Evolutionary conservation across 2,888 invertebrate genomes (phyloP).

Genomic region (Calameuta filiformis): DNA sequence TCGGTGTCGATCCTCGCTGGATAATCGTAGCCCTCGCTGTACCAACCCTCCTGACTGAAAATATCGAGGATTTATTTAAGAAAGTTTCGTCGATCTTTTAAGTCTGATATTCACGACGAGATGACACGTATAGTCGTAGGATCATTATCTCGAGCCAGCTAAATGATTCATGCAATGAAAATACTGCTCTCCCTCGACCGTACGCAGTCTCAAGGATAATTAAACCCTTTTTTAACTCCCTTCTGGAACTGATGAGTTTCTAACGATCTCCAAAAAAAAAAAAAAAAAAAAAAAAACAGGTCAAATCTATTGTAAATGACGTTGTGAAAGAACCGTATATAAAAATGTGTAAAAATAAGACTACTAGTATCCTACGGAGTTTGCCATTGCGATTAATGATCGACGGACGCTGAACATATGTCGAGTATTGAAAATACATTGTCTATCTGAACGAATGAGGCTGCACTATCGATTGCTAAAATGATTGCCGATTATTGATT

Average conservation of each 20-base stretch:
- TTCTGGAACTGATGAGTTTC: neutral
- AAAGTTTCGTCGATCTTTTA: neutral
- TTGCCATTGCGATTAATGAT: neutral
- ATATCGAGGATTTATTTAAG: constrained; percentile 23
- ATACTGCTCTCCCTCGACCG: neutral
- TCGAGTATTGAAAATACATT: neutral
- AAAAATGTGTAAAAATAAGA: neutral
- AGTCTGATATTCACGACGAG: neutral
- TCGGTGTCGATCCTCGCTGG: constrained; percentile 65
- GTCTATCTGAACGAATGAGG: neutral
- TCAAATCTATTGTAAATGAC: neutral
- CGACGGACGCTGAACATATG: neutral
- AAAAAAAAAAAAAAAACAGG: neutral
- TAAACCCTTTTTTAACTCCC: neutral
- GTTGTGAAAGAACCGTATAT: neutral
- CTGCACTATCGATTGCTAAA: neutral
- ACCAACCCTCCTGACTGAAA: constrained; percentile 71
- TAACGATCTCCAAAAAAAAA: neutral
- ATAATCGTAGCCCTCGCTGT: constrained; percentile 69
- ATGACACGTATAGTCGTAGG: neutral
- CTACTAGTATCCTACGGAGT: neutral
- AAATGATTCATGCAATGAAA: neutral
- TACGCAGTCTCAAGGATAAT: neutral
- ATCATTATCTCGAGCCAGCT: neutral
- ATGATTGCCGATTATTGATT: neutral